phyloP scores from a whole-genome alignment of 2,113 vertebrate species.

The Psettodes erumei region DNA sequence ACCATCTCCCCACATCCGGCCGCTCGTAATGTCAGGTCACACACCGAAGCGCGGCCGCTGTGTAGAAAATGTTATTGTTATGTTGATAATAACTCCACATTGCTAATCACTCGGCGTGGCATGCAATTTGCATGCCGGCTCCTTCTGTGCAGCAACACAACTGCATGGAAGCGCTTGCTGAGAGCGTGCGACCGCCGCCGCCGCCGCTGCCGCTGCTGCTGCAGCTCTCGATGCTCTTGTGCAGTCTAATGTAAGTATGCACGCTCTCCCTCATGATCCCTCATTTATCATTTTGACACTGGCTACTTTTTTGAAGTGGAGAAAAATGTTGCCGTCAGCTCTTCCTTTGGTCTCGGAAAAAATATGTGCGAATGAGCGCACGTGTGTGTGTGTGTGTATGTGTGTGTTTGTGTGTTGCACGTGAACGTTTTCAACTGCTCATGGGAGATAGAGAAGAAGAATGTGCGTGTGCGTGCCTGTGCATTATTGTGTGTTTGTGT shows the following conservation, averaged over 20 bases:
- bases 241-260: constrained; percentile 77
- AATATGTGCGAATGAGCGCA: constrained; percentile 64
- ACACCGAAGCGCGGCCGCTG: constrained; percentile 7
- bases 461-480: not conserved
- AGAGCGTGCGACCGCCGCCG: not conserved
- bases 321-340: constrained; percentile 86
- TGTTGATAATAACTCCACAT: constrained; percentile 53
- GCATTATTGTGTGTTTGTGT: constrained; percentile 44
- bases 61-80: constrained; percentile 55
- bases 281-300: constrained; percentile 86
- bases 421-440: constrained; percentile 32
- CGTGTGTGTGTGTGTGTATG: constrained; percentile 41
- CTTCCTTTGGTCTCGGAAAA: constrained; percentile 77
- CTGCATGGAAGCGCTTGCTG: constrained; percentile 18
- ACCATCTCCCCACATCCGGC: constrained; percentile 15
- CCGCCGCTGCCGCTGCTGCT: not conserved
- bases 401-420: constrained; percentile 37
- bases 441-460: constrained; percentile 45
- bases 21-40: constrained; percentile 64
- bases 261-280: constrained; percentile 77
- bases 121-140: constrained; percentile 57
- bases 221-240: constrained; percentile 62
- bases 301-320: constrained; percentile 83
- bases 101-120: constrained; percentile 63
- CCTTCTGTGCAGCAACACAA: constrained; percentile 30